Evolutionary conservation across 2,113 vertebrate species (phyloP).

Genomic region (Eclectus roratus): DNA sequence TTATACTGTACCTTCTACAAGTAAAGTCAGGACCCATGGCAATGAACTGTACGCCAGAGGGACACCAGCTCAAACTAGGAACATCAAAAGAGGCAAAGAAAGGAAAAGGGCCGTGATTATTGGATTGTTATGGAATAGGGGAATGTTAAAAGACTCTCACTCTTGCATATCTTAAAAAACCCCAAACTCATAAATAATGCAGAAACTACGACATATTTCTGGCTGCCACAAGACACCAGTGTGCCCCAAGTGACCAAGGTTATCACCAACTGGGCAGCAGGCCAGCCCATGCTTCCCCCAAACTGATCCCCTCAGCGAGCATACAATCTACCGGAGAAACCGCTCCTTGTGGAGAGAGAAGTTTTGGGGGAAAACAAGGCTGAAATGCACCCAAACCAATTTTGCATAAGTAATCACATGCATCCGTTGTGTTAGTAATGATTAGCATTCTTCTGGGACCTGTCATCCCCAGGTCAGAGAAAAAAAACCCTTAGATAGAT

Average conservation of each 20-base stretch:
- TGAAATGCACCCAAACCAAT: neutral
- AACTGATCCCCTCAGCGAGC: rapidly evolving
- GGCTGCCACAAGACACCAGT: neutral
- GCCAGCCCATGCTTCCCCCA: neutral
- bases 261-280: neutral
- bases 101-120: constrained; percentile 66
- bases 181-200: neutral
- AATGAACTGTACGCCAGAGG: constrained; percentile 78
- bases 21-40: constrained; percentile 81
- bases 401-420: neutral
- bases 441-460: neutral
- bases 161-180: neutral
- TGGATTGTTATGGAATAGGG: constrained; percentile 35
- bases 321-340: neutral
- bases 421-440: neutral
- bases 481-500: neutral
- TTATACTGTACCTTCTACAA: constrained; percentile 86
- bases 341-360: neutral
- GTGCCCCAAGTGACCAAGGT: neutral
- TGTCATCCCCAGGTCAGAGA: neutral
- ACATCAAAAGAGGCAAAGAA: constrained; percentile 70
- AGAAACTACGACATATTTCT: neutral
- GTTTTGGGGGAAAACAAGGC: neutral
- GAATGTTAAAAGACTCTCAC: constrained; percentile 24
- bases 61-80: constrained; percentile 93